phyloP scores from a whole-genome alignment of 64 coral and sea anemone species.

The Montipora sp. region DNA sequence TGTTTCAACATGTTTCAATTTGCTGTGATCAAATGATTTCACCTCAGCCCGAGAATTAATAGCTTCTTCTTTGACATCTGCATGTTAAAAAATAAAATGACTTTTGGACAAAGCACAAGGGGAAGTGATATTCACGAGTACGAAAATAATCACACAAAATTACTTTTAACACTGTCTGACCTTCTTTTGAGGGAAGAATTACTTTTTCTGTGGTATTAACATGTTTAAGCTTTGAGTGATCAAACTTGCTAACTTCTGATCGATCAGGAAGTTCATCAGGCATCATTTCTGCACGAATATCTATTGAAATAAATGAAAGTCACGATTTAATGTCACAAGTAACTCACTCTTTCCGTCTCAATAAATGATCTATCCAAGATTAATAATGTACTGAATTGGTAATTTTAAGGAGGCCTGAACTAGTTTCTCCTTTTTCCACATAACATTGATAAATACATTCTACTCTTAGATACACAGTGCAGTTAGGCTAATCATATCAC shows the following conservation, averaged over 20 bases:
- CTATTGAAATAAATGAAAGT: background rate
- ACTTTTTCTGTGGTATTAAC: constrained; percentile 78
- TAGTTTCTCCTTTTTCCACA: too few relatives aligned
- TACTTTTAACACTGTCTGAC: background rate
- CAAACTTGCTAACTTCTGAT: constrained; percentile 78
- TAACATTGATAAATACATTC: too few relatives aligned
- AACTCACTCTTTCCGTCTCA: too few relatives aligned
- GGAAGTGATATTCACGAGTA: background rate
- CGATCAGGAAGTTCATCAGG: constrained; percentile 75
- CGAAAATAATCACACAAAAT: background rate
- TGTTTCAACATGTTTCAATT: constrained; percentile 93
- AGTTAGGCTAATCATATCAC: too few relatives aligned
- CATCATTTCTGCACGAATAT: constrained; percentile 67
- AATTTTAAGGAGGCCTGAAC: too few relatives aligned
- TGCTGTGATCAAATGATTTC: constrained; percentile 79
- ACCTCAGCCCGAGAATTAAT: constrained; percentile 80
- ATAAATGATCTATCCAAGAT: too few relatives aligned
- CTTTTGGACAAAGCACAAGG: background rate
- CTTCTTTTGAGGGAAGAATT: constrained; percentile 69
- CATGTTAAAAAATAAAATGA: constrained; percentile 2
- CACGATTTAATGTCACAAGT: too few relatives aligned
- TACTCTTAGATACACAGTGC: too few relatives aligned
- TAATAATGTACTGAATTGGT: too few relatives aligned
- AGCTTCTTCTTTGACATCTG: constrained; percentile 85
- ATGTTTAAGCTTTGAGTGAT: constrained; percentile 89